phyloP scores from a whole-genome alignment of 2,888 invertebrate genomes.

The Chydorus sphaericus region DNA sequence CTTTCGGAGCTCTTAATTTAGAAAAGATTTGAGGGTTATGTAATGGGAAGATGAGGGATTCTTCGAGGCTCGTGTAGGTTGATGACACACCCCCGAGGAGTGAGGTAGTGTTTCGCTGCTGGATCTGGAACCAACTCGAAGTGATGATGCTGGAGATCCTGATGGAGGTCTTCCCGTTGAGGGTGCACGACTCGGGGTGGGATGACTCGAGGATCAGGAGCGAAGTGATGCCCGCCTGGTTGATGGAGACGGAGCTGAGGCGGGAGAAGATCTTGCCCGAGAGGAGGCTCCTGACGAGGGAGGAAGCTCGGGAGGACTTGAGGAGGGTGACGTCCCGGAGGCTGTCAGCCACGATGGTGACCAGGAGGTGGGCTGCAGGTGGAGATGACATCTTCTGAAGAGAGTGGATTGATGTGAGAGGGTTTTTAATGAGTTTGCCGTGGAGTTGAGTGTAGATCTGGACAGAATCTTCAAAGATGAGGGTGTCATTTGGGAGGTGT shows the following conservation, averaged over 20 bases:
- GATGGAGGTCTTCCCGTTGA: neutral
- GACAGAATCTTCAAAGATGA: neutral
- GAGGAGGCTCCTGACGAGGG: neutral
- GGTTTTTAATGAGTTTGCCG: neutral
- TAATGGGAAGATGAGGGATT: conserved; percentile 44
- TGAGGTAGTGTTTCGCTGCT: neutral
- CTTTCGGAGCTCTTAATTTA: conserved; percentile 40
- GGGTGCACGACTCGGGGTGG: neutral
- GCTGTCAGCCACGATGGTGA: conserved; percentile 1
- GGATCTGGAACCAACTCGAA: neutral
- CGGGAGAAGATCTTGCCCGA: neutral
- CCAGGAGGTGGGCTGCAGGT: neutral
- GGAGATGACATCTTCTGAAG: too few species aligned
- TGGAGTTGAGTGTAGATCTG: neutral
- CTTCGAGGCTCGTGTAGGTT: conserved; percentile 37
- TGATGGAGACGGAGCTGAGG: neutral
- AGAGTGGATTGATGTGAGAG: neutral
- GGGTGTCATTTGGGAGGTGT: neutral
- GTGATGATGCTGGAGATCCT: neutral
- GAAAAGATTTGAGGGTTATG: conserved; percentile 43
- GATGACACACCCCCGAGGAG: neutral
- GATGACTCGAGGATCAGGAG: neutral
- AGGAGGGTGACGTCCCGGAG: neutral
- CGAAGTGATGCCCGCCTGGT: neutral
- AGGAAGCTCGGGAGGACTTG: neutral